Evolutionary conservation across 1,140 invertebrate species (phyloP).

Genomic region (Lutraria rhynchaena): DNA sequence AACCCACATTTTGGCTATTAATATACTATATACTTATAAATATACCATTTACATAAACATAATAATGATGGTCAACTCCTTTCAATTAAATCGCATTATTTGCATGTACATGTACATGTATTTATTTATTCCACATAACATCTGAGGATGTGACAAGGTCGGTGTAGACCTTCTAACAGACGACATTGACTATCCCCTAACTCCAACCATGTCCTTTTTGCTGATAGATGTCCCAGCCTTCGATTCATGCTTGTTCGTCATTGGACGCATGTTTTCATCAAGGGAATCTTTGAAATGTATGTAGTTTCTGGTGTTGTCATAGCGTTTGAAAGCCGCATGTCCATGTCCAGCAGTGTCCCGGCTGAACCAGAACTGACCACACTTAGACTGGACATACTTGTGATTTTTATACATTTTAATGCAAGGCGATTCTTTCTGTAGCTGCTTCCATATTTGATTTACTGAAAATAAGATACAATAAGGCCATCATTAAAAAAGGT

Average conservation of each 20-base stretch:
- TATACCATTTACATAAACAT: too few relatives aligned
- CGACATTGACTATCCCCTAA: constrained; percentile 11
- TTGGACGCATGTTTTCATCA: constrained; percentile 5
- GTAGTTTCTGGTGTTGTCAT: not conserved
- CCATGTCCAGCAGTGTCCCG: constrained; percentile 15
- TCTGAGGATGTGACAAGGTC: too few relatives aligned
- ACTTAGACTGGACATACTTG: constrained; percentile 18
- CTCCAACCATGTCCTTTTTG: constrained; percentile 1
- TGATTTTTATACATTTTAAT: not conserved
- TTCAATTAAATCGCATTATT: too few relatives aligned
- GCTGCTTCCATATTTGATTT: not conserved
- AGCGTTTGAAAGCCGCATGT: constrained; percentile 18
- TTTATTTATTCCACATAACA: too few relatives aligned
- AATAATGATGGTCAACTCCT: too few relatives aligned
- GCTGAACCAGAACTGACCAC: constrained; percentile 35
- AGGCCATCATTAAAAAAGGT: too few relatives aligned
- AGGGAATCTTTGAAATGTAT: constrained; percentile 12
- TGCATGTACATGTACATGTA: too few relatives aligned
- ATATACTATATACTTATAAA: too few relatives aligned
- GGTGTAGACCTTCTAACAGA: too few relatives aligned
- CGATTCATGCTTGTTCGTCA: constrained; percentile 13
- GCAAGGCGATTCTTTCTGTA: not conserved
- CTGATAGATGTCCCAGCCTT: not conserved
- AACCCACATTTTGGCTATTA: too few relatives aligned
- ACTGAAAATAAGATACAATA: too few relatives aligned